phyloP scores from a whole-genome alignment of 2,797 vertebrate species.

The Kryptolebias ocellatus region DNA sequence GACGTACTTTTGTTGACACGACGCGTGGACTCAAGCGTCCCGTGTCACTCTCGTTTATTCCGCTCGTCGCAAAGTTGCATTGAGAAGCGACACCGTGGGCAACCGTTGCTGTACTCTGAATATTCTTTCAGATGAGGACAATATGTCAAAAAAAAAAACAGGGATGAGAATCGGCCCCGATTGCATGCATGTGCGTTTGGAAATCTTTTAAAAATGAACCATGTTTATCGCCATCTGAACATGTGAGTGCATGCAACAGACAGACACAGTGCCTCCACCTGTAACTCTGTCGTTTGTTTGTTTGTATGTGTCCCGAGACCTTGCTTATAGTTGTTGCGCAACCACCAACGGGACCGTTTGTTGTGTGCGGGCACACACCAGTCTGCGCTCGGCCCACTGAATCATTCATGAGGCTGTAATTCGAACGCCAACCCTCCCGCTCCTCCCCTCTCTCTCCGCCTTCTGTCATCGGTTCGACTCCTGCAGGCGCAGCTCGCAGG shows the following conservation, averaged over 20 bases:
- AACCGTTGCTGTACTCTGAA: not conserved
- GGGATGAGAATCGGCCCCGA: slow-evolving; percentile 1
- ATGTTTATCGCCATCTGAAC: not conserved
- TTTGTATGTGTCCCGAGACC: slow-evolving; percentile 1
- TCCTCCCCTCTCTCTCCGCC: slow-evolving; percentile 8
- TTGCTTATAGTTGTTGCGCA: slow-evolving; percentile 18
- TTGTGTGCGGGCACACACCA: slow-evolving; percentile 33
- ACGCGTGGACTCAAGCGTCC: slow-evolving; percentile 1
- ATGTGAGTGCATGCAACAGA: not conserved
- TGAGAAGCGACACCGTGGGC: not conserved
- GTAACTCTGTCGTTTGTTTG: slow-evolving; percentile 5
- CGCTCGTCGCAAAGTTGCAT: not conserved
- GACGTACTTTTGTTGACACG: slow-evolving; percentile 4
- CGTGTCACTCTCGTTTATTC: not conserved
- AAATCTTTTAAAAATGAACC: slow-evolving; percentile 6
- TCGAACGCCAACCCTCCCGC: slow-evolving; percentile 56
- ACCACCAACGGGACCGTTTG: slow-evolving; percentile 40
- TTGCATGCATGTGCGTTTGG: slow-evolving; percentile 4
- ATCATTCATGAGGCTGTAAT: slow-evolving; percentile 83
- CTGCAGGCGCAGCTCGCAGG: slow-evolving; percentile 32
- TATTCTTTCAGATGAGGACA: not conserved
- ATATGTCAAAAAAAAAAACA: not conserved
- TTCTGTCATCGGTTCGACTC: slow-evolving; percentile 59
- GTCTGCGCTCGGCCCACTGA: slow-evolving; percentile 63
- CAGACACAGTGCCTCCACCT: not conserved